Conservation (phyloP, 2,888 invertebrate genomes). For the Sycophila texana region DNA sequence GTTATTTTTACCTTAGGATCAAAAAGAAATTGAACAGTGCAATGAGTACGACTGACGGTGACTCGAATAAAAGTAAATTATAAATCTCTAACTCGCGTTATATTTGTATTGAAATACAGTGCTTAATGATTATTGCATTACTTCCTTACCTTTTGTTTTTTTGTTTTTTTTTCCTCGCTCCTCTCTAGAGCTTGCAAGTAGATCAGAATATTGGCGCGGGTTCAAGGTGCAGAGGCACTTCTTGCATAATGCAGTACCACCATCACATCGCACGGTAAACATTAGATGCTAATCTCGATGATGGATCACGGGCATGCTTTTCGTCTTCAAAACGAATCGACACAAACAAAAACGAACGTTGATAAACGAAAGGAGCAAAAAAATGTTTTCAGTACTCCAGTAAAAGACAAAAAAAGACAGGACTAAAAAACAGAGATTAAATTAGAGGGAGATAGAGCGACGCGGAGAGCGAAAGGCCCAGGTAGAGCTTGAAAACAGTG, state of each 20-base stretch:
- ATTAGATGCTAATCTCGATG: constrained; percentile 75
- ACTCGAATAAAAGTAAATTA: too few species aligned
- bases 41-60: neutral
- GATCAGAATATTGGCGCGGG: constrained; percentile 41
- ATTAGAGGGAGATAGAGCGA: constrained; percentile 26
- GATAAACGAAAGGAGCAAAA: neutral
- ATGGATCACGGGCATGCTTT: constrained; percentile 75
- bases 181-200: neutral
- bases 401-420: constrained; percentile 3
- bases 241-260: constrained; percentile 73
- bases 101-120: too few species aligned
- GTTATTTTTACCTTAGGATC: constrained; percentile 3
- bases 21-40: neutral
- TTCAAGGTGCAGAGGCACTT: constrained; percentile 53
- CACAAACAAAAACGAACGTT: constrained; percentile 25
- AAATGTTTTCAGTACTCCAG: neutral
- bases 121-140: too few species aligned
- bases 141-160: neutral
- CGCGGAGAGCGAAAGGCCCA: constrained; percentile 13
- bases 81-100: too few species aligned
- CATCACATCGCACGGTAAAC: constrained; percentile 73
- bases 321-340: constrained; percentile 72
- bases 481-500: constrained; percentile 1
- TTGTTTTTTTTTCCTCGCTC: neutral
- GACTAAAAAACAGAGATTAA: constrained; percentile 36